Conservation (phyloP, 1,140 invertebrate genomes). For the Neoseiulus cucumeris region DNA sequence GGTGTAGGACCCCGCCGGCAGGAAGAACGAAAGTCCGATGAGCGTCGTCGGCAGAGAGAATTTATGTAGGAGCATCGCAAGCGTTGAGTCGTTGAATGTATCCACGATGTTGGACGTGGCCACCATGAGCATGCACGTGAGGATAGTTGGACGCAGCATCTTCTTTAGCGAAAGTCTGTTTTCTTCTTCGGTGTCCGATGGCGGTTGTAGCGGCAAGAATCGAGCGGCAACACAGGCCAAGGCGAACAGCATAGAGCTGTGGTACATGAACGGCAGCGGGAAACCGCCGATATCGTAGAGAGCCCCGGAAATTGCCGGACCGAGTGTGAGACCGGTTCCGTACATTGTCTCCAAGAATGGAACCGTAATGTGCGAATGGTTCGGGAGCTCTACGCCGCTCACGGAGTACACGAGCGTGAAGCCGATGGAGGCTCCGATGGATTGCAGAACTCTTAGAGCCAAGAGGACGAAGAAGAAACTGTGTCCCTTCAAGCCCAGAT, state of each 20-base stretch:
- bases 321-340: neutral
- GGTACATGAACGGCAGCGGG: neutral
- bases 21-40: neutral
- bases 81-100: neutral
- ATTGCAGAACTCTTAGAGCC: neutral
- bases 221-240: neutral
- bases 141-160: neutral
- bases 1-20: neutral
- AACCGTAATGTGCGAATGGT: neutral
- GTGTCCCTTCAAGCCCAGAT: neutral
- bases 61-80: neutral
- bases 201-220: neutral
- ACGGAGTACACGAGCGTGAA: conserved; percentile 6
- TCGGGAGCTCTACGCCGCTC: neutral
- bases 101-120: conserved; percentile 6
- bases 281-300: neutral
- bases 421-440: neutral
- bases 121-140: conserved; percentile 2
- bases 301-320: neutral
- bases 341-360: neutral
- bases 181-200: neutral
- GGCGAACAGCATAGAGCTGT: neutral
- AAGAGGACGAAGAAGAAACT: neutral
- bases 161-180: neutral
- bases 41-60: neutral